Base-by-base conservation (phyloP, 1,140 invertebrate species). In the Drosophila chauvacae region DNA sequence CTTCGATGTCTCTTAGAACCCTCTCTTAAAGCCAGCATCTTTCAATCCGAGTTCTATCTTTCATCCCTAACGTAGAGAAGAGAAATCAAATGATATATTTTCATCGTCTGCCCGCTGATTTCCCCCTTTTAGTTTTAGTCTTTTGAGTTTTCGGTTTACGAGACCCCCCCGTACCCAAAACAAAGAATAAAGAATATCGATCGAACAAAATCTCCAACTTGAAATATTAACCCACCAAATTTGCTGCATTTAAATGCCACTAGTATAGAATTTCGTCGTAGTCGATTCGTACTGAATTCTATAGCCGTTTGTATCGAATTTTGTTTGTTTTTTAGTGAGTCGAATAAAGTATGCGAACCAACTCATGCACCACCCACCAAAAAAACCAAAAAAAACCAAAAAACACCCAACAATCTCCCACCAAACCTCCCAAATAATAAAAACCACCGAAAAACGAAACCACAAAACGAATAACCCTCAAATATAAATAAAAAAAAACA, bases 321-420 rank as follows among this genome's bases (percentile, higher is more conserved):
- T 91, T 85, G 86, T 91, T 91, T 91, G 90, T 91, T 91, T 91
- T 91, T 91, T 91, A 88, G 90, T 91, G 74, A 82, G 70, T 83
- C 90, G 78, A 91, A 87, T 66, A 88, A 90, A 90, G 90, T 90
- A 91, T 91, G 90, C 84, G 85, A 91, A 91, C 85, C 73, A 77
- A 87, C 86, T 70, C 72, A 86, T 91, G 88, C 88, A 91, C 83
- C 88, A 91, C 83, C 44, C 65, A 45, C 62, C 55, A 20, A 55
- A n/a, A 66, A 28, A 68, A n/a, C 7, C 3, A 11, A 47, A 26
- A 74, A 41, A 55, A 45, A 20, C 42, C 37, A 66, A 39, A 55
- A 37, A 56, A 50, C 61, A 63, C 50, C 50, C 61, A n/a, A 56
- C 16, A 45, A 37, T 33, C 39, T 55, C 62, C 62, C 28, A 57